These are phyloP conservation scores for Nesometra sesokonis DNA, from an alignment of 35 echinoderm and acorn worm species.

Conservation along the genomic window DNA sequence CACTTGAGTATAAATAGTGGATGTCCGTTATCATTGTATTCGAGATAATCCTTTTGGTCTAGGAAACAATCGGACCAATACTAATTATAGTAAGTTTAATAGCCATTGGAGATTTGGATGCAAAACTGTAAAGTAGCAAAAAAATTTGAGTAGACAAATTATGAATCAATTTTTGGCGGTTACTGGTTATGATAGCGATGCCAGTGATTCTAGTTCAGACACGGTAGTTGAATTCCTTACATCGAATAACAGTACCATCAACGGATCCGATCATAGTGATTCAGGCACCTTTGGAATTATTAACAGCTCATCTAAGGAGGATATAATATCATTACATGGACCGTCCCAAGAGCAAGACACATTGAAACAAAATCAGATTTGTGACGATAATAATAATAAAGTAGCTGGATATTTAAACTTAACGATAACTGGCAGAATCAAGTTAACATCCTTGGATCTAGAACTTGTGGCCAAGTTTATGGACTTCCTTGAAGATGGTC, in stretches of 20 bases:
- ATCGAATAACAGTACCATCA: neutral
- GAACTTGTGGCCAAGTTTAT: neutral
- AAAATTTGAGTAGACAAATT: neutral
- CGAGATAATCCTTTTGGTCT: too few species aligned
- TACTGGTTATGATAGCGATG: neutral
- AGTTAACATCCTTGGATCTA: neutral
- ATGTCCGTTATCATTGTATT: neutral
- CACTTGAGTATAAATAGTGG: neutral
- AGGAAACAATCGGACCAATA: too few species aligned
- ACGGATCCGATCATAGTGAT: neutral
- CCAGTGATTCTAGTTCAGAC: neutral
- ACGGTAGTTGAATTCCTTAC: neutral
- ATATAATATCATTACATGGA: neutral
- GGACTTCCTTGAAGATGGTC: neutral
- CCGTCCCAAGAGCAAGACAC: neutral
- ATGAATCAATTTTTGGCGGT: neutral
- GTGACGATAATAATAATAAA: neutral
- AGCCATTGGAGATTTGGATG: neutral
- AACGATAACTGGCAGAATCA: neutral
- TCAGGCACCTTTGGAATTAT: neutral
- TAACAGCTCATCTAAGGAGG: neutral
- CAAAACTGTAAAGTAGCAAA: neutral
- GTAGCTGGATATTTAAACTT: neutral
- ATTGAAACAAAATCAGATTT: neutral
- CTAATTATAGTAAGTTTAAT: too few species aligned